phyloP scores from a whole-genome alignment of 2,113 vertebrate genomes.

The Percopsis transmontana region DNA sequence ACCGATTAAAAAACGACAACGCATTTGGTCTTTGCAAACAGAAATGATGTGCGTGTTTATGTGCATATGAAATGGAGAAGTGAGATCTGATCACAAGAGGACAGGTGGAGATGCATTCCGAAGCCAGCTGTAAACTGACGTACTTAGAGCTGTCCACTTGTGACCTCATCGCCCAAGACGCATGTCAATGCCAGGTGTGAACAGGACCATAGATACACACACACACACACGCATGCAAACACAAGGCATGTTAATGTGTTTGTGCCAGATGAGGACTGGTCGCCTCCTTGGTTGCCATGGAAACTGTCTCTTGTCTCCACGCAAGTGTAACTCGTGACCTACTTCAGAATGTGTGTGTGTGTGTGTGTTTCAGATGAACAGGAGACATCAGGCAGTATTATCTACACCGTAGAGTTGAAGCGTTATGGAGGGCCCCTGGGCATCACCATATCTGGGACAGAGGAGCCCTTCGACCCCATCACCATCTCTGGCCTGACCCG shows the following conservation, averaged over 20 bases:
- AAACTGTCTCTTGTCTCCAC: constrained; percentile 53
- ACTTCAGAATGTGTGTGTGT: constrained; percentile 41
- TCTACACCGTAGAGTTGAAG: constrained; percentile 96
- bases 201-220: not conserved
- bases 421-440: constrained; percentile 93
- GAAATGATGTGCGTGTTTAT: no score
- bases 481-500: constrained; percentile 94
- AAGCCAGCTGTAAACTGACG: no score
- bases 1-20: no score
- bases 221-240: constrained; percentile 1
- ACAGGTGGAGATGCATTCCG: no score
- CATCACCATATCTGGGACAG: constrained; percentile 97
- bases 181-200: no score
- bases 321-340: constrained; percentile 50
- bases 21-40: no score
- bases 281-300: constrained; percentile 60
- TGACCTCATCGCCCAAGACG: no score
- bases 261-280: constrained; percentile 29
- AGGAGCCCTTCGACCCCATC: constrained; percentile 97
- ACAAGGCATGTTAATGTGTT: constrained; percentile 8
- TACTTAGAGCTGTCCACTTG: no score
- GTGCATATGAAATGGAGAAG: no score
- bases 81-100: no score
- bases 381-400: constrained; percentile 92
- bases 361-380: constrained; percentile 84